These are phyloP conservation scores for Chrysolina haemoptera DNA, from an alignment of 2,888 invertebrate genomes.

Conservation along the genomic window DNA sequence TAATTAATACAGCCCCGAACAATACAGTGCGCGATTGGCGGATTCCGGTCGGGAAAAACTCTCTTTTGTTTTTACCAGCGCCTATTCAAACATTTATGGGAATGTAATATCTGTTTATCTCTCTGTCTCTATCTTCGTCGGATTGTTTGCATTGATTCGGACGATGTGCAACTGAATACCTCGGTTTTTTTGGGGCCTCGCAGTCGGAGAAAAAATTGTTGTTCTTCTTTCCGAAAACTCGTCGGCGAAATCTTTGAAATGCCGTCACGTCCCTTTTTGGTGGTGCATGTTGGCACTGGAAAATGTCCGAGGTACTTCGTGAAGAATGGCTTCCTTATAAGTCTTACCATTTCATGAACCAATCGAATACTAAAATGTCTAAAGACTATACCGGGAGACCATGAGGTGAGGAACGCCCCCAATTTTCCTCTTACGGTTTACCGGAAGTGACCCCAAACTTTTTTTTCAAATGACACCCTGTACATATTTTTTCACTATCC, in stretches of 20 bases:
- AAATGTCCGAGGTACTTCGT: not conserved
- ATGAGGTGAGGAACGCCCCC: no score
- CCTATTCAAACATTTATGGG: constrained; percentile 55
- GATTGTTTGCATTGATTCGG: constrained; percentile 41
- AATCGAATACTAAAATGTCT: no score
- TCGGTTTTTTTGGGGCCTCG: constrained; percentile 10
- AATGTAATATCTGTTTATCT: constrained; percentile 44
- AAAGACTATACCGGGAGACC: no score
- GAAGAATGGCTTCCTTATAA: not conserved
- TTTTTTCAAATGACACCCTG: no score
- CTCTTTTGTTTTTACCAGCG: constrained; percentile 50
- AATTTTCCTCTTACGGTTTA: no score
- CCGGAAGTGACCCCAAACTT: no score
- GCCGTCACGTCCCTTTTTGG: not conserved
- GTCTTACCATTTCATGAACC: no score
- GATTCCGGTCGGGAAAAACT: constrained; percentile 50
- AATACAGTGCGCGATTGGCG: constrained; percentile 59
- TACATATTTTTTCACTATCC: no score
- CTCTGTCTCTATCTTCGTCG: constrained; percentile 32
- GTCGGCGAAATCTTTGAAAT: not conserved
- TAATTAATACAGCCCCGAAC: constrained; percentile 67
- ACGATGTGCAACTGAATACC: constrained; percentile 25
- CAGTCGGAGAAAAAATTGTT: not conserved
- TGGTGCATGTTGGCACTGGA: not conserved
- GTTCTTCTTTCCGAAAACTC: constrained; percentile 12